Evolutionary conservation across 2,797 vertebrate species (phyloP).

Genomic region (Epinephelus awoara): DNA sequence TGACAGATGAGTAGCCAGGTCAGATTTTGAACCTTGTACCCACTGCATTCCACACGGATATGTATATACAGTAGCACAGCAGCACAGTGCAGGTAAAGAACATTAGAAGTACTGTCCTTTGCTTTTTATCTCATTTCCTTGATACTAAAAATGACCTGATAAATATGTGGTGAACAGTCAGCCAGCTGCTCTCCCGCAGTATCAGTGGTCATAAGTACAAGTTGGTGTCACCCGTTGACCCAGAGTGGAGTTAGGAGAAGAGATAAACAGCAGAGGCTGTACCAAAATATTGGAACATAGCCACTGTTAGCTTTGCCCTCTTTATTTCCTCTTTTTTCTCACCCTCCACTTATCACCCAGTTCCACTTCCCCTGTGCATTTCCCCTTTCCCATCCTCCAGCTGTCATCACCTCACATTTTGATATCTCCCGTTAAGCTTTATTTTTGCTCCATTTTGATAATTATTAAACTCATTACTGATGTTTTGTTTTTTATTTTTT

Average conservation of each 20-base stretch:
- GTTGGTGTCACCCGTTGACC: background rate
- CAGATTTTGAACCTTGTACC: background rate
- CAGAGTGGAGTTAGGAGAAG: conserved; percentile 6
- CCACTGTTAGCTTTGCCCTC: conserved; percentile 17
- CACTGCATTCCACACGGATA: conserved; percentile 14
- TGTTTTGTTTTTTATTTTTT: conserved; percentile 43
- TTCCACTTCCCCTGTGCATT: conserved; percentile 48
- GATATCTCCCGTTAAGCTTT: conserved; percentile 13
- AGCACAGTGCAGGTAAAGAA: conserved; percentile 8
- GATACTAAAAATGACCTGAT: conserved; percentile 24
- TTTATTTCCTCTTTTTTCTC: conserved; percentile 24
- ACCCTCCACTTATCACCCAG: conserved; percentile 13
- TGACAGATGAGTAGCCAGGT: conserved; percentile 21
- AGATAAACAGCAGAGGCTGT: conserved; percentile 22
- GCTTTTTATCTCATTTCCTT: conserved; percentile 17
- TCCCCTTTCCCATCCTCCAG: conserved; percentile 34
- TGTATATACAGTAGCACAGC: background rate
- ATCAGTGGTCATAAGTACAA: conserved; percentile 28
- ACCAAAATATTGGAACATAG: conserved; percentile 33
- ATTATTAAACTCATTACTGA: conserved; percentile 61
- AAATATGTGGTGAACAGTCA: conserved; percentile 45
- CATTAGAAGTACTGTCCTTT: conserved; percentile 1
- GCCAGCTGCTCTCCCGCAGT: conserved; percentile 47
- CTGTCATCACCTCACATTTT: conserved; percentile 40
- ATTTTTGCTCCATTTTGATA: conserved; percentile 40